phyloP scores from a whole-genome alignment of 1,140 invertebrate species.

The Drosophila subpulchrella region DNA sequence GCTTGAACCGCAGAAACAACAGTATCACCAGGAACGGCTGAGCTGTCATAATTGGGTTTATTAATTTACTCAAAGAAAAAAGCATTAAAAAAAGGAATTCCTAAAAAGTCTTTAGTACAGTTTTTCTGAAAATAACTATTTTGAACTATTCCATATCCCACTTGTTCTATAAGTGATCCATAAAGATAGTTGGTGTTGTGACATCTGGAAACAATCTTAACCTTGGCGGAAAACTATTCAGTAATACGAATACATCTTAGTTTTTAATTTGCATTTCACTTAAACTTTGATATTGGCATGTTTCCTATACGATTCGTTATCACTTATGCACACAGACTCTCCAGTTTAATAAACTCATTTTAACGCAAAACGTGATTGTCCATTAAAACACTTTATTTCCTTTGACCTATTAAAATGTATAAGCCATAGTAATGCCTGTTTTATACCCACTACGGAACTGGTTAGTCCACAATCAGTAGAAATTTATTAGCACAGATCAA shows the following conservation, averaged over 20 bases:
- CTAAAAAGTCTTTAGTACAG: background rate
- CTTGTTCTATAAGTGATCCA: too few species aligned
- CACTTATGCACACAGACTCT: background rate
- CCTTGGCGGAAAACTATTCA: too few species aligned
- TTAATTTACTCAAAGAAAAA: accelerated
- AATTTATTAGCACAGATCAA: slow-evolving; percentile 7
- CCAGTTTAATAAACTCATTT: background rate
- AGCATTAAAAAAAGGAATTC: background rate
- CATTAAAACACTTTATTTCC: background rate
- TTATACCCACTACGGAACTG: slow-evolving; percentile 7
- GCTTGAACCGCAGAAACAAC: slow-evolving; percentile 19
- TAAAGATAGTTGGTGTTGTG: too few species aligned
- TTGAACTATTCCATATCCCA: background rate
- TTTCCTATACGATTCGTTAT: too few species aligned
- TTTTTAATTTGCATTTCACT: too few species aligned
- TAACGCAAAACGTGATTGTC: background rate
- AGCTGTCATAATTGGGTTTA: background rate
- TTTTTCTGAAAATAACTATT: background rate
- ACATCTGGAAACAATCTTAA: too few species aligned
- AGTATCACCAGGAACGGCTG: background rate
- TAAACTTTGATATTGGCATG: background rate
- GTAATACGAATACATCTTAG: too few species aligned
- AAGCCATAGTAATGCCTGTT: background rate
- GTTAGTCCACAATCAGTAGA: slow-evolving; percentile 8
- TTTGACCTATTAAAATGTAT: slow-evolving; percentile 10